Conservation (phyloP, 1,140 invertebrate species). For the Scaptomyza graminum region DNA sequence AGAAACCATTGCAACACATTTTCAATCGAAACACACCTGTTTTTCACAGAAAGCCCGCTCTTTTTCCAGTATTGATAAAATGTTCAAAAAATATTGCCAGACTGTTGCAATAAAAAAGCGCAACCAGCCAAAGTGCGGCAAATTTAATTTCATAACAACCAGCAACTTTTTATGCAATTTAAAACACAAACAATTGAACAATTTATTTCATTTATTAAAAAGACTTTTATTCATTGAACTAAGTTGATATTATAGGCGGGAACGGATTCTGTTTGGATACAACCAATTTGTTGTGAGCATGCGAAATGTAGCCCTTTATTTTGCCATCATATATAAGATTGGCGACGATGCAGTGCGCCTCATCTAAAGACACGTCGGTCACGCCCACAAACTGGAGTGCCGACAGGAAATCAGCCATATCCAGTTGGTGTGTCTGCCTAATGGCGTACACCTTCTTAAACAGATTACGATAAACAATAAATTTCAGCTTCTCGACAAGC, state of each 20-base stretch:
- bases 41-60: conserved; percentile 54
- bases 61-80: conserved; percentile 28
- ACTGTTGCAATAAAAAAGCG: neutral
- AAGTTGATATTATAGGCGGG: conserved; percentile 87
- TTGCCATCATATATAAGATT: conserved; percentile 98
- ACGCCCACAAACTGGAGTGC: conserved; percentile 92
- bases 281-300: conserved; percentile 98
- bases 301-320: conserved; percentile 98
- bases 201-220: conserved; percentile 11
- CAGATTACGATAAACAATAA: conserved; percentile 97
- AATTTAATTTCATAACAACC: no score
- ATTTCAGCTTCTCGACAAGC: conserved; percentile 97
- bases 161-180: no score
- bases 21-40: conserved; percentile 50
- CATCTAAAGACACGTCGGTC: conserved; percentile 94
- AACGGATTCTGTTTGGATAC: conserved; percentile 99
- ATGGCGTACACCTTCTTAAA: conserved; percentile 97
- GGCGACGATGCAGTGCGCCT: conserved; percentile 97
- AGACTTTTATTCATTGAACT: conserved; percentile 2
- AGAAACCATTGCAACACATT: conserved; percentile 5
- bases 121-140: neutral
- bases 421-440: conserved; percentile 95
- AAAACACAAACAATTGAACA: neutral
- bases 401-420: conserved; percentile 91
- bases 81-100: conserved; percentile 8